Conservation (phyloP, 92 coral and sea anemone species). For the Parazoanthus darwini region DNA sequence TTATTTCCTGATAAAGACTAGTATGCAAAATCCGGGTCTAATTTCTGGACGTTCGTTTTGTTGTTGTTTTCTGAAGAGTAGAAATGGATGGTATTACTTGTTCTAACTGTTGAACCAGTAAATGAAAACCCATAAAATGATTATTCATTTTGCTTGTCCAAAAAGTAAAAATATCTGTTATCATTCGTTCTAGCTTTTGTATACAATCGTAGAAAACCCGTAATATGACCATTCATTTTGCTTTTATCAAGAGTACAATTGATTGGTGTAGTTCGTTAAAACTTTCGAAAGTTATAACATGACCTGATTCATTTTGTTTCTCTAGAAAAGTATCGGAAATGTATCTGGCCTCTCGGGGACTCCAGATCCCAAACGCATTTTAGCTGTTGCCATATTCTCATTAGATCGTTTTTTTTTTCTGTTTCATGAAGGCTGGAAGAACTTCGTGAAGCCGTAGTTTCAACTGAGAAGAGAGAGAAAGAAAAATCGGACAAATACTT, state of each 20-base stretch:
- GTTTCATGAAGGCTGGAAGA: conserved; percentile 56
- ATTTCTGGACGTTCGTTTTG: background rate
- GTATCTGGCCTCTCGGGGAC: no score
- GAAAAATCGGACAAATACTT: conserved; percentile 56
- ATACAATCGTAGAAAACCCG: background rate
- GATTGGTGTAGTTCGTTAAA: background rate
- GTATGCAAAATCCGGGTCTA: no score
- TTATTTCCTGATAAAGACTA: no score
- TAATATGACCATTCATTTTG: background rate
- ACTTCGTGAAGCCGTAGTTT: conserved; percentile 53
- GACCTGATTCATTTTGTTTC: background rate
- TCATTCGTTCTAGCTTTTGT: background rate
- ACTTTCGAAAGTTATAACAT: no score
- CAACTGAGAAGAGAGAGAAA: conserved; percentile 66
- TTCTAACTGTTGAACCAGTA: background rate
- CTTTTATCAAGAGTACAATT: background rate
- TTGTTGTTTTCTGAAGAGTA: no score
- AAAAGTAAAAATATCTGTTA: background rate
- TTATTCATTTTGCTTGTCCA: background rate
- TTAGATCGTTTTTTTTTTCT: background rate
- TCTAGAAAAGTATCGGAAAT: background rate
- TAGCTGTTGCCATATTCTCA: background rate
- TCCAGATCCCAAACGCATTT: background rate
- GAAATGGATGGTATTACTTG: background rate
- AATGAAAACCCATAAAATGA: background rate